Conservation (phyloP, 2,113 vertebrate species). For the Tachycineta bicolor region DNA sequence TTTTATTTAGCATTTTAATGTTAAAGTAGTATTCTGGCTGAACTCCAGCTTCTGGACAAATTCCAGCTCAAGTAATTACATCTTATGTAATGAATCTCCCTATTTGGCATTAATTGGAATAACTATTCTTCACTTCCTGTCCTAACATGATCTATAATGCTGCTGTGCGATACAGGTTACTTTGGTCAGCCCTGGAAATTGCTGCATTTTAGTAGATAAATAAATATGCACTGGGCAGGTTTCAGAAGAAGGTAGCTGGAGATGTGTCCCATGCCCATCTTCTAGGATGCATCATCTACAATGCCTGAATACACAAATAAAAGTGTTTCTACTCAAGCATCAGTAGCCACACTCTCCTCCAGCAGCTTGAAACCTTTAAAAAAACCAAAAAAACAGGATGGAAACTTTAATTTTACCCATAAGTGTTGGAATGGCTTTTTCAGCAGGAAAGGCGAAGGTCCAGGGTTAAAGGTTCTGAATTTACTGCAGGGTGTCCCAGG, state of each 20-base stretch:
- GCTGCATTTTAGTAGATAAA: neutral
- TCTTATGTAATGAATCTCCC: constrained; percentile 11
- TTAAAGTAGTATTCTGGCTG: neutral
- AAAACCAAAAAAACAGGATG: neutral
- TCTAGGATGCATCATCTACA: neutral
- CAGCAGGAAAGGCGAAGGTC: neutral
- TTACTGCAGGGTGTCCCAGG: neutral
- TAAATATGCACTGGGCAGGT: neutral
- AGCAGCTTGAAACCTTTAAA: neutral
- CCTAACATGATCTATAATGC: neutral
- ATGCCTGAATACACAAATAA: neutral
- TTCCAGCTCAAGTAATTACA: constrained; percentile 43
- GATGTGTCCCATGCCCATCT: neutral
- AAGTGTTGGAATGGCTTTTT: neutral
- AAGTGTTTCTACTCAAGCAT: neutral
- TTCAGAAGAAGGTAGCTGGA: neutral
- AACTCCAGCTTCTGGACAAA: constrained; percentile 26
- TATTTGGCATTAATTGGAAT: constrained; percentile 43
- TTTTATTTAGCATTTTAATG: neutral
- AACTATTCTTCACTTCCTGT: constrained; percentile 17
- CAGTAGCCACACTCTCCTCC: neutral
- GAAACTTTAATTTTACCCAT: neutral
- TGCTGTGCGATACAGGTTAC: neutral
- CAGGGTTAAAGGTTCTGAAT: neutral
- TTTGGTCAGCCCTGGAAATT: neutral